phyloP scores from a whole-genome alignment of 2,888 invertebrate species.

The Acanthoscelides obtectus region DNA sequence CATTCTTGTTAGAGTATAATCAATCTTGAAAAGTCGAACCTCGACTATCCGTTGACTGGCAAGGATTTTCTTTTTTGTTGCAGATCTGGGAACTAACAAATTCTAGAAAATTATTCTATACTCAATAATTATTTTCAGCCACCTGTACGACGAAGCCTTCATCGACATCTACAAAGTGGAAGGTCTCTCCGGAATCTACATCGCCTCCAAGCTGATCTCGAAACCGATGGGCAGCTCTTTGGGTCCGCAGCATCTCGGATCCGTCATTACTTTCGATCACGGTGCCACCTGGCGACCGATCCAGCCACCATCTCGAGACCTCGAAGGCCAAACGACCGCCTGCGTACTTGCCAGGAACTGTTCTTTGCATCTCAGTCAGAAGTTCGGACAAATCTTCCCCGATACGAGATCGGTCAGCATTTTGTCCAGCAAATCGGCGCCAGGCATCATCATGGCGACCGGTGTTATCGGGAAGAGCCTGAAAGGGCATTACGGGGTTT shows the following conservation, averaged over 20 bases:
- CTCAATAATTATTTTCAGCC: constrained; percentile 52
- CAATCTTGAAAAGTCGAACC: too few relatives aligned
- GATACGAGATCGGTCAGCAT: constrained; percentile 75
- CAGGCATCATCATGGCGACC: constrained; percentile 83
- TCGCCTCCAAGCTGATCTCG: constrained; percentile 71
- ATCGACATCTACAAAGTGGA: constrained; percentile 85
- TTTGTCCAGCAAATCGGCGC: constrained; percentile 80
- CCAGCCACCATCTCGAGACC: constrained; percentile 65
- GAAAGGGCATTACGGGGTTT: constrained; percentile 78
- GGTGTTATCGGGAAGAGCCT: constrained; percentile 74
- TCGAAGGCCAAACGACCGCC: constrained; percentile 61
- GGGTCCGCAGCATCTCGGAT: constrained; percentile 70
- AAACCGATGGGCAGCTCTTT: constrained; percentile 51
- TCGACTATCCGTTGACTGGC: too few relatives aligned
- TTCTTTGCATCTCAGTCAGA: constrained; percentile 82
- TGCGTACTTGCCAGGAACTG: constrained; percentile 66
- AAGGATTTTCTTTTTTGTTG: too few relatives aligned
- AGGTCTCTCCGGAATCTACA: constrained; percentile 83
- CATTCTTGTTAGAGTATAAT: neutral
- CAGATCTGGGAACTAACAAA: too few relatives aligned
- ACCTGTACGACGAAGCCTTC: constrained; percentile 74
- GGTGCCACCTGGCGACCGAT: constrained; percentile 79
- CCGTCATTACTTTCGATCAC: constrained; percentile 81
- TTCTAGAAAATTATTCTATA: too few relatives aligned
- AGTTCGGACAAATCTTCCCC: constrained; percentile 78